Percentiles rank a stretch among this genome's conserved stretches.
Conservation (phyloP, 2,797 vertebrate genomes). For the Neomorphus geoffroyi region DNA sequence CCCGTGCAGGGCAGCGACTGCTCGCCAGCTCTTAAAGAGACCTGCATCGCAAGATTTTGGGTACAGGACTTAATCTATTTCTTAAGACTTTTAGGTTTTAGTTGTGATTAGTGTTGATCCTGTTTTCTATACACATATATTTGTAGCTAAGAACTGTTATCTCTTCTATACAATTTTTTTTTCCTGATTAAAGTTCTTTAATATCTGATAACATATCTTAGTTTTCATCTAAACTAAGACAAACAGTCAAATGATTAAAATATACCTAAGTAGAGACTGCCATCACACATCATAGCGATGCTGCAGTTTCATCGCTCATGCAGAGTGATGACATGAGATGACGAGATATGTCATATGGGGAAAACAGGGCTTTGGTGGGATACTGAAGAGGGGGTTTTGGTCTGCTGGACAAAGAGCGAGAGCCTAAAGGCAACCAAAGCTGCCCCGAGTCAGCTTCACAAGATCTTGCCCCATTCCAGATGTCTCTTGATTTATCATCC, state of each 20-base stretch:
- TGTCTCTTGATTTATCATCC: slow-evolving; percentile 9
- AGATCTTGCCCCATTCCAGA: slow-evolving; percentile 1
- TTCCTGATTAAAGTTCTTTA: too few species aligned
- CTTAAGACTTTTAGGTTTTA: too few species aligned
- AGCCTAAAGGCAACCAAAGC: slow-evolving; percentile 3
- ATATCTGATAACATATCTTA: too few species aligned
- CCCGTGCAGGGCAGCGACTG: too few species aligned
- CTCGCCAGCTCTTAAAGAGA: too few species aligned
- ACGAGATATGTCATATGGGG: background rate
- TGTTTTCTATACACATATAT: too few species aligned
- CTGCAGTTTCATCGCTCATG: background rate
- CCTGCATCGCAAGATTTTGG: too few species aligned
- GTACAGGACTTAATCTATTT: too few species aligned
- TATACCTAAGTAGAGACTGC: background rate
- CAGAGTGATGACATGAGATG: background rate
- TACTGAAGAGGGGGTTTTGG: background rate
- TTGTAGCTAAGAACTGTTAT: too few species aligned
- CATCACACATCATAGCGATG: background rate
- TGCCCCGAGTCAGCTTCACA: background rate
- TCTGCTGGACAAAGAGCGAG: background rate
- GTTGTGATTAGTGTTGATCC: too few species aligned
- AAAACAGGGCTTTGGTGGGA: background rate
- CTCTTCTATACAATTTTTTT: too few species aligned
- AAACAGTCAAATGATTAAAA: background rate
- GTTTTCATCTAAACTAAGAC: too few species aligned